Base-by-base conservation (phyloP, 2,888 invertebrate species). In the Melieria picta region DNA sequence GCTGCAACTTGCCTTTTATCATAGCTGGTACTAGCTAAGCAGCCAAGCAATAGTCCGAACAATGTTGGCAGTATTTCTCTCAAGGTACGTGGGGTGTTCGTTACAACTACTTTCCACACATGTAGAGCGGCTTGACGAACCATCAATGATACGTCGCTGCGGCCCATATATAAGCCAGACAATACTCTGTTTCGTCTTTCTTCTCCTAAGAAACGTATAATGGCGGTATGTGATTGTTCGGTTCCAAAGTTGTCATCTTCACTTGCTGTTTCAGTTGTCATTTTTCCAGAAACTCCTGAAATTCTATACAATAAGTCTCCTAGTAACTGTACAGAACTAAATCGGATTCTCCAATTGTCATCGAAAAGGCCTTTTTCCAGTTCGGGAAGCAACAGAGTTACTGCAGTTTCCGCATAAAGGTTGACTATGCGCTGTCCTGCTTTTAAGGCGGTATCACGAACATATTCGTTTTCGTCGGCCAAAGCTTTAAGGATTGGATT, bases 221-320 rank as follows among this genome's bases (percentile, higher is more conserved):
- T 98, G 1, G 97, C 95, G 84, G 92, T 90, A 83, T 97, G 97
- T 1, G 97, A 97, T 84, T 95, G 95, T 84, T 98, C 98, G 0
- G 99, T 99, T 73, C 99, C 99, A 87, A 99, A 98, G 87, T 99
- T 99, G 84, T 99, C 99, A 85, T 99, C 99, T 86, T 99, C 99
- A 77, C 94, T 95, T 0, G 97, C 97, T 0, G 97, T 98, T 88
- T 98, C 98, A 0, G 99, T 99, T 50, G 97, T 97, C 98, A 99
- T 99, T 89, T 99, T 99, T 68, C 99, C 99, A 46, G 97, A 94
- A 0, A 99, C 98, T 65, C 98, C 99, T 2, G 98, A 98, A 77
- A 99, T 95, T 74, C 97, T 93, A 87, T 98, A 99, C 43, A 99
- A 88, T 64, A 99, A 89, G 86, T 99, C 99, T 11, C 99, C 99